Evolutionary conservation across 2,888 invertebrate genomes (phyloP).

Genomic region (Osedax frankpressi): DNA sequence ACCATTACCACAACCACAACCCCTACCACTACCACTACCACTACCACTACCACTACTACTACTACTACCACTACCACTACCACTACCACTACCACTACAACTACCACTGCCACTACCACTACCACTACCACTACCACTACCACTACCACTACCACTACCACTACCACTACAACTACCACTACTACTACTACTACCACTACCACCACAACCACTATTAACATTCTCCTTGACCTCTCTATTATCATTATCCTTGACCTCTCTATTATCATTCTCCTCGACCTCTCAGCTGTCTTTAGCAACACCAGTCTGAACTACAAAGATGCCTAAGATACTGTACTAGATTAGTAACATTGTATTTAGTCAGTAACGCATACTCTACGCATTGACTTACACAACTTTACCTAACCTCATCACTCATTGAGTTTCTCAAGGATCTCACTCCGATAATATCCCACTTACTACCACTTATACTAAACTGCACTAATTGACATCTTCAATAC

Average conservation of each 20-base stretch:
- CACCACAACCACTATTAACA: neutral
- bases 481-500: no score
- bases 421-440: no score
- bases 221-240: neutral
- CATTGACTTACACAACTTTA: no score
- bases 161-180: neutral
- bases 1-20: constrained; percentile 31
- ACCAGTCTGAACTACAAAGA: no score
- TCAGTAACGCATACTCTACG: no score
- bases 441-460: no score
- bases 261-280: no score
- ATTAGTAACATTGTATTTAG: no score
- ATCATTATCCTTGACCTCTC: neutral
- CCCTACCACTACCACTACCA: neutral
- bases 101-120: neutral
- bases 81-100: neutral
- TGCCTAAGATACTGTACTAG: no score
- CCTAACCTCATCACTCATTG: no score
- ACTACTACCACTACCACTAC: neutral
- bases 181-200: neutral
- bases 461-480: no score
- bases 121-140: neutral
- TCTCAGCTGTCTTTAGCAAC: no score
- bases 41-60: neutral
- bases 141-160: neutral